Evolutionary conservation across 2,888 invertebrate species (phyloP).

Genomic region (Pocota personata): DNA sequence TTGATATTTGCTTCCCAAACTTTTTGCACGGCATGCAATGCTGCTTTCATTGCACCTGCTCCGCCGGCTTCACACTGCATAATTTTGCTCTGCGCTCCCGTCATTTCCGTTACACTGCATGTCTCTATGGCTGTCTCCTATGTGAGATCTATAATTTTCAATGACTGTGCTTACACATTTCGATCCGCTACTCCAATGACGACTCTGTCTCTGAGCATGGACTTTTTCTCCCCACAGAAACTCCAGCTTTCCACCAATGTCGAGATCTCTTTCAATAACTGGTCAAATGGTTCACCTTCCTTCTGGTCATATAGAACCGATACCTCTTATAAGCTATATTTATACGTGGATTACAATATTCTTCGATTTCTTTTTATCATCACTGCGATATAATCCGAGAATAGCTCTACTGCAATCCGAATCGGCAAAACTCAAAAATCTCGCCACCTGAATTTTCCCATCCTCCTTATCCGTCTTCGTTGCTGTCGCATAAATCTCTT

Average conservation of each 20-base stretch:
- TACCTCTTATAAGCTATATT: not conserved
- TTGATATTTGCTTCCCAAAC: not conserved
- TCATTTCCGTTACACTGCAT: constrained; percentile 6
- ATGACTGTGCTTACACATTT: not conserved
- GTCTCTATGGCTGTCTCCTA: not conserved
- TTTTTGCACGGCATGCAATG: not conserved
- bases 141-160: not conserved
- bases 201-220: constrained; percentile 5
- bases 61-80: not conserved
- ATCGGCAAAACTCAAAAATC: too few species aligned
- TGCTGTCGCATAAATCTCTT: too few species aligned
- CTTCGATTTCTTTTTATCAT: not conserved
- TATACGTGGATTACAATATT: constrained; percentile 10
- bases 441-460: too few species aligned
- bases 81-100: not conserved
- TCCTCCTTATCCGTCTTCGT: too few species aligned
- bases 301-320: not conserved
- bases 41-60: not conserved
- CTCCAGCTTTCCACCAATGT: constrained; percentile 8
- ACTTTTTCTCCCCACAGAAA: constrained; percentile 1
- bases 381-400: not conserved
- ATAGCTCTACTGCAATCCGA: not conserved
- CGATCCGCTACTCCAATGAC: constrained; percentile 5
- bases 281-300: not conserved
- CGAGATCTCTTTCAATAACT: not conserved